Evolutionary conservation across 2,888 invertebrate genomes (phyloP), one percentile per base, ranked within the genome.

Genomic region (Leptinotarsa haldemani): DNA sequence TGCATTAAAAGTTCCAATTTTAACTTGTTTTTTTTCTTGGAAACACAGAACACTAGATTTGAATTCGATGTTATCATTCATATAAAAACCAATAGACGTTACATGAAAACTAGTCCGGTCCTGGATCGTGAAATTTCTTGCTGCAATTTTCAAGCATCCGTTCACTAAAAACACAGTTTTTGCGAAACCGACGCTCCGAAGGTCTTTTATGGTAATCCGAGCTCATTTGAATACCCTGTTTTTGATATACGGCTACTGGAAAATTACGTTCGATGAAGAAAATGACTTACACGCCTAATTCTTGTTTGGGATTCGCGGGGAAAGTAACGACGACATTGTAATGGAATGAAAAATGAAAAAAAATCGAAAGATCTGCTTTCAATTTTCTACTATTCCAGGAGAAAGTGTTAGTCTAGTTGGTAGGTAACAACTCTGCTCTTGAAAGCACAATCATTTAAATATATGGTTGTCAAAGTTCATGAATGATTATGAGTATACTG

Each of bases 131-230:
- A 56, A 20, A 56, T 15, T 56, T 56, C 56, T 56, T 56, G 56
- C 56, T 22, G 56, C 56, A 56, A 56, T 56, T 25, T 25, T 56
- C 56, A 22, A 56, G 56, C 56, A 56, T 56, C 56, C 56, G 56
- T 25, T 56, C 56, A 56, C 56, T 56, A 56, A 56, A 56, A 56
- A 56, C 56, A 56, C 56, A 56, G 22, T 56, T 56, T 56, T 56
- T 56, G 56, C 56, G 56, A 56, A 56, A 22, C 56, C 15, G 25
- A 15, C 56, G 56, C 22, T 56, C 12, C 13, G 22, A 22, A 56
- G 56, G 22, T 56, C 12, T 56, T 18, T 56, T 56, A 56, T 56
- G 56, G 56, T 56, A 56, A 56, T 56, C 56, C 22, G 56, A 15
- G 20, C 56, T 56, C 56, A 56, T 56, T 56, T 56, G 22, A 56